Evolutionary conservation across 2,888 invertebrate species (phyloP).

Genomic region (Pinctada fucata): DNA sequence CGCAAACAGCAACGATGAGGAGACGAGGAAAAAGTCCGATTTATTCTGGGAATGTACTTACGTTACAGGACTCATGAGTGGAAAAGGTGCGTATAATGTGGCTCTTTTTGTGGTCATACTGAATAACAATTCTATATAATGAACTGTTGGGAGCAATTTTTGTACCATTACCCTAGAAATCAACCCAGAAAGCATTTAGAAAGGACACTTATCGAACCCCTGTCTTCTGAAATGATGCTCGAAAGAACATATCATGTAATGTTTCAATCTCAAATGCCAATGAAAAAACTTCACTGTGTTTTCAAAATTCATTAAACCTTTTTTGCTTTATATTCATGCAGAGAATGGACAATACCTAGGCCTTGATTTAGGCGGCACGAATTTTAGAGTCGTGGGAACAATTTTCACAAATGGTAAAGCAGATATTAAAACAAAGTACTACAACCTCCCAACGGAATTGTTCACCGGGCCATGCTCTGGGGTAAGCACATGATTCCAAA

Average conservation of each 20-base stretch:
- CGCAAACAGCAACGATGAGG: conserved; percentile 63
- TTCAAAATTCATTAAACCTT: too few relatives aligned
- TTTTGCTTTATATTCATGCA: conserved; percentile 67
- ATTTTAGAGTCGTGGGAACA: conserved; percentile 86
- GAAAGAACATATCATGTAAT: too few relatives aligned
- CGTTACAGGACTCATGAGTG: conserved; percentile 69
- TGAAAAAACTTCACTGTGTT: too few relatives aligned
- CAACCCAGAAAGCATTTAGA: too few relatives aligned
- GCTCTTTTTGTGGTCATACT: background rate
- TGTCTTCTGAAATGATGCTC: too few relatives aligned
- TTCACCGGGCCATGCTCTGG: conserved; percentile 57
- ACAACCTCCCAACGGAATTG: conserved; percentile 61
- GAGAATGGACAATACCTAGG: conserved; percentile 87
- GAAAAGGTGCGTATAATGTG: conserved; percentile 63
- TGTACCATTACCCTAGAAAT: too few relatives aligned
- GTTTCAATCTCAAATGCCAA: too few relatives aligned
- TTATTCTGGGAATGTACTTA: conserved; percentile 74
- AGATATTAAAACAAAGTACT: conserved; percentile 63
- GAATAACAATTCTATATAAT: too few relatives aligned
- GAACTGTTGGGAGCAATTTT: too few relatives aligned
- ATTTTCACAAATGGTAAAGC: conserved; percentile 78
- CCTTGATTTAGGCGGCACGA: conserved; percentile 89
- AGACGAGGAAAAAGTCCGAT: conserved; percentile 62
- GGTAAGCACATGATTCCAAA: conserved; percentile 35
- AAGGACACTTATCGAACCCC: too few relatives aligned